Evolutionary conservation across 2,113 vertebrate species (phyloP).

Genomic region (Antechinus stuartii): DNA sequence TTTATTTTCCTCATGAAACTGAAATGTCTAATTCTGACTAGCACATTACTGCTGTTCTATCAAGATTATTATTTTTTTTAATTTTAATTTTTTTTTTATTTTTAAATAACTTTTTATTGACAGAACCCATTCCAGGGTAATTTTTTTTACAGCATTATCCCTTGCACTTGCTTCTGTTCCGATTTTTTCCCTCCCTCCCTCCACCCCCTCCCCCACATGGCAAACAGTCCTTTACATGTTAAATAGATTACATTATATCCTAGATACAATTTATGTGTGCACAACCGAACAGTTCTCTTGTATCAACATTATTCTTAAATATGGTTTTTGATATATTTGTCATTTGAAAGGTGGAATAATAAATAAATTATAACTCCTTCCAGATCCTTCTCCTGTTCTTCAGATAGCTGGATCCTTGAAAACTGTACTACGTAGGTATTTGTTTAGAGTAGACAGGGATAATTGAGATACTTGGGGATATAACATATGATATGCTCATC

Average conservation of each 20-base stretch:
- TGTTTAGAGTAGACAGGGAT: neutral
- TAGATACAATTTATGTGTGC: too few relatives aligned
- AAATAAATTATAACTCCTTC: neutral
- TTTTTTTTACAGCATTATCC: too few relatives aligned
- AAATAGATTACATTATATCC: too few relatives aligned
- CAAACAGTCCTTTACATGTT: too few relatives aligned
- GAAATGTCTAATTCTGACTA: constrained; percentile 11
- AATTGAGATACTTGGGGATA: neutral
- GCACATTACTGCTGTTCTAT: neutral
- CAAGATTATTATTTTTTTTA: constrained; percentile 5
- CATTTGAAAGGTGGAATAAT: neutral
- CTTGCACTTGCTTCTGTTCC: too few relatives aligned
- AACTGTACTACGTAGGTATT: neutral
- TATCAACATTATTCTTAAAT: constrained; percentile 24
- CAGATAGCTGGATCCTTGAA: neutral
- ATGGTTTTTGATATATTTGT: neutral
- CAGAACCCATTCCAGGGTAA: too few relatives aligned
- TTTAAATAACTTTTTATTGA: too few relatives aligned
- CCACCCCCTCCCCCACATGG: too few relatives aligned
- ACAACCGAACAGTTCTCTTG: too few relatives aligned
- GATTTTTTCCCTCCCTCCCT: too few relatives aligned
- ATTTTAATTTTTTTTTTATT: too few relatives aligned
- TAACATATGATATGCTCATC: neutral
- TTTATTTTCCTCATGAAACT: constrained; percentile 1
- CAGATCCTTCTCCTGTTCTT: neutral